Conservation (phyloP, 2,113 vertebrate species). For the Tupaia tana region DNA sequence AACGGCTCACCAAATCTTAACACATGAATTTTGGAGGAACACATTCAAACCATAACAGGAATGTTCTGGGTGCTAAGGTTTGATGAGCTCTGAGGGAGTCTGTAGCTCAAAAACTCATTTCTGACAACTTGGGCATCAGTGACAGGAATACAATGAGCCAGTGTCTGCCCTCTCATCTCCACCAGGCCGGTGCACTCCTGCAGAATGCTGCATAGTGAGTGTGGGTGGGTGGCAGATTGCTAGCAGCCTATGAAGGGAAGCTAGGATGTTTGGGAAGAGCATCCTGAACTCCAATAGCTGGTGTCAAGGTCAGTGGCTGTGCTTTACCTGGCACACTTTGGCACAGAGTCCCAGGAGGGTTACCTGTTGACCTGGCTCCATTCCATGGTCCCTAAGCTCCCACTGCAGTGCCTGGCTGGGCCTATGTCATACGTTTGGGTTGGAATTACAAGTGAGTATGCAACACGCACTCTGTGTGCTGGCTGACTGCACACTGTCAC, state of each 20-base stretch:
- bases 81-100: not conserved
- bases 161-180: fast-evolving
- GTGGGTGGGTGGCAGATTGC: not conserved
- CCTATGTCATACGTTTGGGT: too few relatives aligned
- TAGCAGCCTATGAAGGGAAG: not conserved
- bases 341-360: too few relatives aligned
- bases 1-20: too few relatives aligned
- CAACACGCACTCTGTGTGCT: fast-evolving
- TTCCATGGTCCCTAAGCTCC: not conserved
- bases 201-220: fast-evolving
- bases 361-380: not conserved
- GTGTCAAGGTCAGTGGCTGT: not conserved
- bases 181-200: not conserved
- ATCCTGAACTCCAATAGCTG: not conserved
- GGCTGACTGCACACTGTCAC: too few relatives aligned
- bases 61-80: fast-evolving
- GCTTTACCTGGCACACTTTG: not conserved
- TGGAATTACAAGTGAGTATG: too few relatives aligned
- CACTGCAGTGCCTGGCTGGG: too few relatives aligned
- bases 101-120: not conserved
- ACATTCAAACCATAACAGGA: too few relatives aligned
- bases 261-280: not conserved
- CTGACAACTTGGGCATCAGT: too few relatives aligned
- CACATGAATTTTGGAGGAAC: too few relatives aligned
- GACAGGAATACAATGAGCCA: not conserved